These are phyloP conservation scores for Megaceryle torquata DNA, from an alignment of 2,113 vertebrate species.

Conservation along the genomic window DNA sequence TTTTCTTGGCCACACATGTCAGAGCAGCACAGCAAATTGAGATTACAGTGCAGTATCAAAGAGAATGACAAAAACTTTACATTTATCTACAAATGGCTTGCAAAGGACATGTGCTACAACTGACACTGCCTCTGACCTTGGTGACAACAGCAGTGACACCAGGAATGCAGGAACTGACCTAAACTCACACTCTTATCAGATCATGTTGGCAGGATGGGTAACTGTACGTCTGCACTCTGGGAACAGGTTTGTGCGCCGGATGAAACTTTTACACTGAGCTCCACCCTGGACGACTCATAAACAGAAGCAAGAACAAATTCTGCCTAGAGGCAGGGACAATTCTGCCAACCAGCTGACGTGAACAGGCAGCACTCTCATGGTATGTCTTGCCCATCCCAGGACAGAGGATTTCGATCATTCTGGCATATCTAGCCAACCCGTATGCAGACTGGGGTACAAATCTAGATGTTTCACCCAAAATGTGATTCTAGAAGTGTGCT, in stretches of 20 bases:
- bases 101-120: neutral
- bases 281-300: neutral
- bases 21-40: neutral
- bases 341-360: fast-evolving
- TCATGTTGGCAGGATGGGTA: neutral
- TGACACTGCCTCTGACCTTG: neutral
- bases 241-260: neutral
- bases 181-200: neutral
- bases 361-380: neutral
- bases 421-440: neutral
- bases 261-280: neutral
- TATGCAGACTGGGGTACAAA: neutral
- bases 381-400: fast-evolving
- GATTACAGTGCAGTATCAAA: neutral
- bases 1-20: neutral
- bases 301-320: neutral
- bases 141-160: neutral
- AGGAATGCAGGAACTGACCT: constrained; percentile 17
- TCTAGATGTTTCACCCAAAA: neutral
- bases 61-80: neutral
- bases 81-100: neutral
- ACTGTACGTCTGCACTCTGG: fast-evolving
- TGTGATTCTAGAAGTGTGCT: neutral
- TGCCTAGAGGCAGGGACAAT: neutral
- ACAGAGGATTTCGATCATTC: neutral